Percentiles rank a stretch among this genome's conserved stretches.
phyloP scores from a whole-genome alignment of 2,797 vertebrate genomes.

The Diplodus sargus region DNA sequence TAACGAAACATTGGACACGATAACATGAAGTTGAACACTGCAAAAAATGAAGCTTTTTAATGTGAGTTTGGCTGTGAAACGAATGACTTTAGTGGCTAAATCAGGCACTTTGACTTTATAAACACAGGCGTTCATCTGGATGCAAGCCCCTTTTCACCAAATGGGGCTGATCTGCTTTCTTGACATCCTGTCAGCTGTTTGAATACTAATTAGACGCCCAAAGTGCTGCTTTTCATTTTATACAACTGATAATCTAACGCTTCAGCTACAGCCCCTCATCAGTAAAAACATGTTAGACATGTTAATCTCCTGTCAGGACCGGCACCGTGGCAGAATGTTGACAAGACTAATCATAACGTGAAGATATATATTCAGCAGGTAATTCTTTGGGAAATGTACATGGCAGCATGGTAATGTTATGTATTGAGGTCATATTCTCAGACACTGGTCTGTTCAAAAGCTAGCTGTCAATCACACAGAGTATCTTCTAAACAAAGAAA shows the following conservation, averaged over 20 bases:
- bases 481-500: constrained; percentile 1
- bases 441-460: neutral
- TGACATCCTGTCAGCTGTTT: neutral
- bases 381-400: neutral
- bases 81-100: neutral
- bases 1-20: no score
- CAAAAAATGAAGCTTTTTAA: no score
- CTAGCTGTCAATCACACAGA: neutral
- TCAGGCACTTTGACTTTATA: neutral
- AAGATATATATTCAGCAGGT: neutral
- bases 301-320: neutral
- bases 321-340: no score
- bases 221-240: neutral
- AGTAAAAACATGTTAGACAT: neutral
- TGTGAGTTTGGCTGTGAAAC: neutral
- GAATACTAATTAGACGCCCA: neutral
- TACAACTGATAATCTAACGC: neutral
- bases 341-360: neutral
- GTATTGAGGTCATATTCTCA: no score
- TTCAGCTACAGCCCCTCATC: neutral
- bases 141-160: neutral
- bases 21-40: neutral
- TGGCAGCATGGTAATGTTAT: no score
- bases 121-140: neutral
- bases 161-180: neutral